Evolutionary conservation across 2,113 vertebrate species (phyloP).

Genomic region (Sinocyclocheilus grahami): DNA sequence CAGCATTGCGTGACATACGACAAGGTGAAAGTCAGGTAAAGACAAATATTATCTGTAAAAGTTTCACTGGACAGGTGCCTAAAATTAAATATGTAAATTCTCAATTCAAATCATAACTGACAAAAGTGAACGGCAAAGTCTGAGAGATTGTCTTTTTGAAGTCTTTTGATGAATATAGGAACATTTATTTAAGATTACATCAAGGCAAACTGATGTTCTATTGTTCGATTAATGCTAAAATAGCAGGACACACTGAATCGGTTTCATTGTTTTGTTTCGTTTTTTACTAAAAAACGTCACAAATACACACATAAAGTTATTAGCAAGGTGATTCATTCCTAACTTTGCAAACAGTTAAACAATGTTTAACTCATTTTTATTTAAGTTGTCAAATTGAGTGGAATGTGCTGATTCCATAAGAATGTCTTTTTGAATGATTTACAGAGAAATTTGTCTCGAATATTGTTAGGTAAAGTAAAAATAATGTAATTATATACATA

Average conservation of each 20-base stretch:
- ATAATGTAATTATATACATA: background rate
- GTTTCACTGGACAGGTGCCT: background rate
- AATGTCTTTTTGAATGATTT: no score
- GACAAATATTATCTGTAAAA: background rate
- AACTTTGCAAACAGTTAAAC: background rate
- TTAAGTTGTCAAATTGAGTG: background rate
- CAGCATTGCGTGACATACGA: background rate
- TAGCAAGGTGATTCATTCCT: background rate
- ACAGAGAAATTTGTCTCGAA: background rate
- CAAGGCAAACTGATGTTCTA: background rate
- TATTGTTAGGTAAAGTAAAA: background rate
- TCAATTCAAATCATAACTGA: background rate
- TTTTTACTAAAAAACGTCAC: background rate
- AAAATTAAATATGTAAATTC: background rate
- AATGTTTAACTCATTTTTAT: background rate
- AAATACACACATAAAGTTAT: background rate
- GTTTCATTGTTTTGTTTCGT: no score
- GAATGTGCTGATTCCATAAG: background rate
- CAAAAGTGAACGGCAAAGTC: background rate
- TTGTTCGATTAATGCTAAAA: background rate
- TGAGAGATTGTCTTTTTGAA: no score
- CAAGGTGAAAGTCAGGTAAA: no score
- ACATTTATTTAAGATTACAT: background rate
- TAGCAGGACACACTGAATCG: background rate
- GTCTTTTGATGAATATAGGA: background rate